Evolutionary conservation across 2,113 vertebrate genomes (phyloP).

Genomic region (Condylura cristata): DNA sequence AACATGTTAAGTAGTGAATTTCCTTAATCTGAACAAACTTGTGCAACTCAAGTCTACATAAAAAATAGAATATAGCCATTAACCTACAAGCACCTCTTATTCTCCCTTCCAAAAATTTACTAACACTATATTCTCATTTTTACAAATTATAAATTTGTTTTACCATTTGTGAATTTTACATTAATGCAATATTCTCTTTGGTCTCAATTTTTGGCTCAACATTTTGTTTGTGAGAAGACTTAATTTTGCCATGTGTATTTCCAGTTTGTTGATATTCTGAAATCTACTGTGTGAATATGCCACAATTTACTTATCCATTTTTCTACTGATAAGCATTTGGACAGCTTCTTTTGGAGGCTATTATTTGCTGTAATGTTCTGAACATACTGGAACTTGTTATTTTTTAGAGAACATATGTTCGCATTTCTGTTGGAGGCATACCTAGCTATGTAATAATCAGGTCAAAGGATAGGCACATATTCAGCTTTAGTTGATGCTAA

Average conservation of each 20-base stretch:
- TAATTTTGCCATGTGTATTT: not conserved
- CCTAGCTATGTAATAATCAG: not conserved
- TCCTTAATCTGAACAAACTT: not conserved
- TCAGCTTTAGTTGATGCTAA: not conserved
- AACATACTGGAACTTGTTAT: not conserved
- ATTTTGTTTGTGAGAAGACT: not conserved
- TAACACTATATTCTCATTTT: not conserved
- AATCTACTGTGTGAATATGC: not conserved
- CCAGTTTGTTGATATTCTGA: not conserved
- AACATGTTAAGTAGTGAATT: not conserved
- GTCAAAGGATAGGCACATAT: not conserved
- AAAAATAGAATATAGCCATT: not conserved
- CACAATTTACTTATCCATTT: not conserved
- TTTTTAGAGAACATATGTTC: not conserved
- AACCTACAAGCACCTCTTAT: not conserved
- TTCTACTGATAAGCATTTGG: not conserved
- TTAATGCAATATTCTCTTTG: not conserved
- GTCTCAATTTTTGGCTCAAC: not conserved
- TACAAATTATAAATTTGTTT: not conserved
- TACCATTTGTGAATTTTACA: not conserved
- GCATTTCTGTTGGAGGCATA: not conserved
- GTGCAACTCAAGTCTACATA: not conserved
- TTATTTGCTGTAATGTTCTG: not conserved
- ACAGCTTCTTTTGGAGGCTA: not conserved
- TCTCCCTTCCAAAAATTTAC: not conserved